Evolutionary conservation across 2,797 vertebrate genomes (phyloP).

Genomic region (Heteromormyrus szaboi): DNA sequence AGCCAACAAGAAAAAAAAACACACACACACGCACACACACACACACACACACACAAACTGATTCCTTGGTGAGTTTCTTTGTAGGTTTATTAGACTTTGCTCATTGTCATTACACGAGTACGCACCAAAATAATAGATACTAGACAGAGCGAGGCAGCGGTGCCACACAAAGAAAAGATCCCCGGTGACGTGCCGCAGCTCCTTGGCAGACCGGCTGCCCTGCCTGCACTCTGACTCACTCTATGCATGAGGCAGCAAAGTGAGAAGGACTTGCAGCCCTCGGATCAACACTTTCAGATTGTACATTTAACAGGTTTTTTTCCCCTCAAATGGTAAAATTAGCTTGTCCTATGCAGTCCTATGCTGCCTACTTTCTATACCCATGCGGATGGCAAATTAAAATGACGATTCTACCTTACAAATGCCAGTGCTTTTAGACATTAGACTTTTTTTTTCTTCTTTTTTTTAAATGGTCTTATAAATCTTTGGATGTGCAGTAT

Average conservation of each 20-base stretch:
- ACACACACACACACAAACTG: constrained; percentile 39
- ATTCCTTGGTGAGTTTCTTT: constrained; percentile 57
- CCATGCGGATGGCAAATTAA: constrained; percentile 73
- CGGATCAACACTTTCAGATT: constrained; percentile 57
- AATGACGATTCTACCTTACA: constrained; percentile 72
- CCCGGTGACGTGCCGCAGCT: constrained; percentile 52
- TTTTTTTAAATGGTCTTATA: constrained; percentile 70
- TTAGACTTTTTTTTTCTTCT: constrained; percentile 55
- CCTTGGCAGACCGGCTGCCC: constrained; percentile 62
- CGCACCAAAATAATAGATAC: constrained; percentile 64
- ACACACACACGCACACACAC: constrained; percentile 7
- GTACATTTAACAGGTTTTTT: constrained; percentile 62
- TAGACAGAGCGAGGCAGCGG: constrained; percentile 56
- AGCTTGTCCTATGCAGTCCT: constrained; percentile 65
- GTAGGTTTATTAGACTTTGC: constrained; percentile 72
- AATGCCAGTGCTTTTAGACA: constrained; percentile 81
- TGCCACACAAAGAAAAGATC: constrained; percentile 54
- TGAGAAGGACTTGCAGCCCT: constrained; percentile 54
- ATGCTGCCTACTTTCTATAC: constrained; percentile 70
- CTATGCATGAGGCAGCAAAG: constrained; percentile 53
- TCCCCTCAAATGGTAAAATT: constrained; percentile 65
- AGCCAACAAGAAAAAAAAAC: not conserved
- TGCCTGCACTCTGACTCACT: constrained; percentile 51
- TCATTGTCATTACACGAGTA: constrained; percentile 62
- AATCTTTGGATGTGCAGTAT: constrained; percentile 83